Evolutionary conservation across 2,888 invertebrate species (phyloP).

Genomic region (Idaea aversata): DNA sequence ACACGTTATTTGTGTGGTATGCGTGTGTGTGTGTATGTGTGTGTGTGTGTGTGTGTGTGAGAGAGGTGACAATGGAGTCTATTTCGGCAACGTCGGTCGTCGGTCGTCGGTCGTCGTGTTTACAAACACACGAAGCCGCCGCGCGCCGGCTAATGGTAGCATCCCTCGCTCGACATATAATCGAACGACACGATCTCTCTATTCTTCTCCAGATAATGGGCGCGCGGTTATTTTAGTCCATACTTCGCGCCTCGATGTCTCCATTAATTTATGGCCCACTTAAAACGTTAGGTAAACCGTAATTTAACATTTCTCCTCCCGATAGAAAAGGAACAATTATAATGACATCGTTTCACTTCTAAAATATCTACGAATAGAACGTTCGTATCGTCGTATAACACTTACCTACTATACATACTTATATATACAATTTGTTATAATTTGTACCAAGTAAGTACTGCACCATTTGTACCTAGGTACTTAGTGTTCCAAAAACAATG

Average conservation of each 20-base stretch:
- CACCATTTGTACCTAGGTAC: no score
- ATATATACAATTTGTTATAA: no score
- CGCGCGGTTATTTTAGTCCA: not conserved
- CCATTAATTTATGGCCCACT: not conserved
- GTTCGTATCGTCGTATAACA: no score
- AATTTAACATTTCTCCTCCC: constrained; percentile 29
- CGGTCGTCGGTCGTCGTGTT: constrained; percentile 50
- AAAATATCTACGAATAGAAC: not conserved
- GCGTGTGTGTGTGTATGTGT: no score
- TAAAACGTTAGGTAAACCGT: constrained; percentile 10
- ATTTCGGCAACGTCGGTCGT: constrained; percentile 28
- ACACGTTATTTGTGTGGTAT: constrained; percentile 26
- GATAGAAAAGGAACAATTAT: not conserved
- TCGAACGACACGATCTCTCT: constrained; percentile 21
- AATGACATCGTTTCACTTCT: constrained; percentile 8
- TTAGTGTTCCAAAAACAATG: no score
- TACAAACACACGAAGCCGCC: constrained; percentile 48
- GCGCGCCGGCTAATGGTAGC: constrained; percentile 58
- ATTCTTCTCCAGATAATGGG: constrained; percentile 28
- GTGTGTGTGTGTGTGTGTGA: constrained; percentile 4
- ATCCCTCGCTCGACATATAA: constrained; percentile 41
- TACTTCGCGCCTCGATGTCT: not conserved
- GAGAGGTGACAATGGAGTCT: constrained; percentile 36
- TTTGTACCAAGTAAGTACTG: no score
- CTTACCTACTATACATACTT: no score